Conservation (phyloP, 2,888 invertebrate species). For the Exocentrus adspersus region DNA sequence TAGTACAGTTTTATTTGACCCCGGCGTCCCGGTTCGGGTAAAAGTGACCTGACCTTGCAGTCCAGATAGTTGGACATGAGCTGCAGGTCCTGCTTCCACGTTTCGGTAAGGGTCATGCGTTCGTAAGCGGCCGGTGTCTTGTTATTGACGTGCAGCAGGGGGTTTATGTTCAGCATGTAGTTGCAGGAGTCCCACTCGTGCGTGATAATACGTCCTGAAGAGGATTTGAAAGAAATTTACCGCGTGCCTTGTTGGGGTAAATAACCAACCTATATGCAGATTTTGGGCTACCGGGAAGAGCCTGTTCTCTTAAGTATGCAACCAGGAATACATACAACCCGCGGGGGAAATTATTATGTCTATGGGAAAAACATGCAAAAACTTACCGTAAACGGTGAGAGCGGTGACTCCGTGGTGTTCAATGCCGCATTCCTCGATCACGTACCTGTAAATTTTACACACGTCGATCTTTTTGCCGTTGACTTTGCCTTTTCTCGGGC, state of each 20-base stretch:
- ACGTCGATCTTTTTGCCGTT: constrained; percentile 67
- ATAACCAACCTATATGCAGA: too few relatives aligned
- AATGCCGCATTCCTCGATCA: constrained; percentile 68
- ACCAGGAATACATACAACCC: too few relatives aligned
- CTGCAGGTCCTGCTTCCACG: constrained; percentile 71
- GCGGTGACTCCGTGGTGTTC: constrained; percentile 67
- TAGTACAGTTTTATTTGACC: not conserved
- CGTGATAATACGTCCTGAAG: constrained; percentile 67
- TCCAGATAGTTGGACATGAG: constrained; percentile 71
- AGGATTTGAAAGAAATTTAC: not conserved
- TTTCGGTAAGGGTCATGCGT: constrained; percentile 63
- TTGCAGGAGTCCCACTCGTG: constrained; percentile 71
- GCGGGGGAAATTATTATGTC: too few relatives aligned
- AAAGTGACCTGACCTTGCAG: constrained; percentile 65
- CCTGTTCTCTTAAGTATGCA: too few relatives aligned
- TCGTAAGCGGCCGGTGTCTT: constrained; percentile 54
- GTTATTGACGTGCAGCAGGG: constrained; percentile 59
- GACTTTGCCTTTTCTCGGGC: constrained; percentile 66
- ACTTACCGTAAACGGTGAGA: constrained; percentile 67
- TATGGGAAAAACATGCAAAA: too few relatives aligned
- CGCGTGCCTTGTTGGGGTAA: too few relatives aligned
- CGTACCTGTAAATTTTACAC: constrained; percentile 70
- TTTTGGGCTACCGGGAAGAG: too few relatives aligned
- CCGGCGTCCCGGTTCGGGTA: not conserved
- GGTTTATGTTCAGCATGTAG: constrained; percentile 70